These are phyloP conservation scores for Sinotaia quadrata DNA, from an alignment of 2,888 invertebrate genomes.

Conservation along the genomic window DNA sequence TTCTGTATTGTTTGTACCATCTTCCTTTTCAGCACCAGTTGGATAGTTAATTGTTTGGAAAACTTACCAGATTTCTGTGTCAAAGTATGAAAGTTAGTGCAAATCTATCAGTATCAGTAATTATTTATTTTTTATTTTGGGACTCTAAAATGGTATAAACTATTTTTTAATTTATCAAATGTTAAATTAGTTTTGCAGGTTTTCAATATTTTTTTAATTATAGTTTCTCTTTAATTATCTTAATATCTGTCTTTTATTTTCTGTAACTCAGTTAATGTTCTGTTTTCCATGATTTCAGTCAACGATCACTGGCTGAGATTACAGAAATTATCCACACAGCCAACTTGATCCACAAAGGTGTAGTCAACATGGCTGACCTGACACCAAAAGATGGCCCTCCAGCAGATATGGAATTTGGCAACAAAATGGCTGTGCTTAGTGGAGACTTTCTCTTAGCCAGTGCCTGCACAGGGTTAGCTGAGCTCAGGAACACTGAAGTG, in stretches of 20 bases:
- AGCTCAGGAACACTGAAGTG: conserved; percentile 78
- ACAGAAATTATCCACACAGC: conserved; percentile 96
- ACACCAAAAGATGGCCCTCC: conserved; percentile 65
- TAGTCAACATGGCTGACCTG: conserved; percentile 81
- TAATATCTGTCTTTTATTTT: background rate
- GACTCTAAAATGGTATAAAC: too few species aligned
- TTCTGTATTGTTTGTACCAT: too few species aligned
- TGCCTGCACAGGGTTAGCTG: conserved; percentile 89
- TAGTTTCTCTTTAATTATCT: background rate
- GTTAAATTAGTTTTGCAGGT: background rate
- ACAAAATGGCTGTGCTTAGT: conserved; percentile 92
- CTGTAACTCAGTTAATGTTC: background rate
- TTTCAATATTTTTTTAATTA: background rate
- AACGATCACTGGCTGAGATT: conserved; percentile 84
- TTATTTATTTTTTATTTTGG: too few species aligned
- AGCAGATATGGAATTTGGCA: conserved; percentile 91
- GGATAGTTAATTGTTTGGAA: too few species aligned
- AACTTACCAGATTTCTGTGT: too few species aligned
- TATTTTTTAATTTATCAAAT: background rate
- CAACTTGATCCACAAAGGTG: conserved; percentile 88
- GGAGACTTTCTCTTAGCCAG: conserved; percentile 92
- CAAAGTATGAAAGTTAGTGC: too few species aligned
- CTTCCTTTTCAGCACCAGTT: too few species aligned
- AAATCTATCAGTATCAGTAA: too few species aligned
- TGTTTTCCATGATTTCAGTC: conserved; percentile 50